Evolutionary conservation across 2,797 vertebrate species (phyloP), one percentile per base, ranked within the genome.

Genomic region (Sarcoramphus papa): DNA sequence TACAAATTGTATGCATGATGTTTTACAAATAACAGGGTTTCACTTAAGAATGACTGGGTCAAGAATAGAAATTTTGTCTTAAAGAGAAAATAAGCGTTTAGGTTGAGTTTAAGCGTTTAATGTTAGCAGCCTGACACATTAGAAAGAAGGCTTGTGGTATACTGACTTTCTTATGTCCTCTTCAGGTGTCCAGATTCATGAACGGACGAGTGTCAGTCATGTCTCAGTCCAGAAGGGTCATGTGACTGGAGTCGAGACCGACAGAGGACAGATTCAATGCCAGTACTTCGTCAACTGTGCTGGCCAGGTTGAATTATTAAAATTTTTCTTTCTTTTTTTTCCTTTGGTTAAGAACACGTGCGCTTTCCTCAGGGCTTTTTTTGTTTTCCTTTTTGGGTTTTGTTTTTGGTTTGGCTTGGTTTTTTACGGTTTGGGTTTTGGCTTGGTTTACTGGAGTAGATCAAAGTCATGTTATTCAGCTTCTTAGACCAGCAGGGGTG

Each of bases 201-300:
- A 99, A n/a, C 98, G 98, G 69, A 99, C 99, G 10, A 98, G 95
- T 11, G 98, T 99, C 73, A 99, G 99, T 95, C 99, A 99, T 19
- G 98, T 99, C 30, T 77, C 98, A 65, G 97, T 99, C 33, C 98
- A 99, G 93, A 99, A 98, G 69, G 99, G 99, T 79, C 98, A 98
- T 4, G 99, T 99, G 72, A 98, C 92, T 19, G 99, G 98, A 0
- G 99, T 99, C 37, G 99, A 99, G 97, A 99, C 99, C 0, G 99
- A 99, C 94, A 98, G 98, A 63, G 99, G 99, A 43, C 95, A 98
- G 82, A 99, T 99, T 11, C 98, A 98, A 76, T 99, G 99, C 97
- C 98, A 99, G 87, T 99, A 99, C 97, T 99, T 99, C 17, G 99
- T 99, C 91, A 99, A 99, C 98, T 99, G 99, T 97, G 99, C 99